Evolutionary conservation across 2,797 vertebrate species (phyloP).

Genomic region (Melanotaenia boesemani): DNA sequence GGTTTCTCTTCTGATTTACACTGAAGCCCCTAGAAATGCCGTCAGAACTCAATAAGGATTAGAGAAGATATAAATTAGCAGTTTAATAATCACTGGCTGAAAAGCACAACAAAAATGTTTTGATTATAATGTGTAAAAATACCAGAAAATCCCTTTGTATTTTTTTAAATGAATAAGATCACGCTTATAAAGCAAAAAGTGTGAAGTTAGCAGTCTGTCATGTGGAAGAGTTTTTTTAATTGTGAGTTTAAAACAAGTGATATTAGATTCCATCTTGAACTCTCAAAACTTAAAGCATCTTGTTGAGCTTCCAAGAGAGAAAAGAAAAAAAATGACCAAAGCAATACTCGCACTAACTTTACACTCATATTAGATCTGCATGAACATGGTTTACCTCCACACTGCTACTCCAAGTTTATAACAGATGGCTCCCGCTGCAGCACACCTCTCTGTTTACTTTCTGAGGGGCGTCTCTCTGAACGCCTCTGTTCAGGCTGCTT

Average conservation of each 20-base stretch:
- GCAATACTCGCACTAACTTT: too few relatives aligned
- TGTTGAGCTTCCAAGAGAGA: not conserved
- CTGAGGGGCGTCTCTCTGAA: slow-evolving; percentile 33
- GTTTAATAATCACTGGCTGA: not conserved
- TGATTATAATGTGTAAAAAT: not conserved
- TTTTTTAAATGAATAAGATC: not conserved
- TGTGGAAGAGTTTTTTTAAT: not conserved
- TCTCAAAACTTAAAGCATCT: not conserved
- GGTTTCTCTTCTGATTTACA: not conserved
- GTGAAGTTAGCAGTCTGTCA: not conserved
- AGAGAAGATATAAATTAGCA: not conserved
- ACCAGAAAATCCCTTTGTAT: not conserved
- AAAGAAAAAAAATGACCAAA: too few relatives aligned
- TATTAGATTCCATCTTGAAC: not conserved
- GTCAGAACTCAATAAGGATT: slow-evolving; percentile 9
- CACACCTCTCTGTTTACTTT: slow-evolving; percentile 54
- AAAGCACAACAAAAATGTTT: not conserved
- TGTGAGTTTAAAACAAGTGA: not conserved
- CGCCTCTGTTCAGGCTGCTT: slow-evolving; percentile 40
- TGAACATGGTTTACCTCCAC: slow-evolving; percentile 3
- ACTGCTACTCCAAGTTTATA: slow-evolving; percentile 16
- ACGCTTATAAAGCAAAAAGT: too few relatives aligned
- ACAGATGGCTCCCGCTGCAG: slow-evolving; percentile 50
- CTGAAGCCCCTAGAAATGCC: not conserved
- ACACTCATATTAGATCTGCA: too few relatives aligned